Base-by-base conservation (phyloP, 2,888 invertebrate genomes). In the Xanthia icteritia region DNA sequence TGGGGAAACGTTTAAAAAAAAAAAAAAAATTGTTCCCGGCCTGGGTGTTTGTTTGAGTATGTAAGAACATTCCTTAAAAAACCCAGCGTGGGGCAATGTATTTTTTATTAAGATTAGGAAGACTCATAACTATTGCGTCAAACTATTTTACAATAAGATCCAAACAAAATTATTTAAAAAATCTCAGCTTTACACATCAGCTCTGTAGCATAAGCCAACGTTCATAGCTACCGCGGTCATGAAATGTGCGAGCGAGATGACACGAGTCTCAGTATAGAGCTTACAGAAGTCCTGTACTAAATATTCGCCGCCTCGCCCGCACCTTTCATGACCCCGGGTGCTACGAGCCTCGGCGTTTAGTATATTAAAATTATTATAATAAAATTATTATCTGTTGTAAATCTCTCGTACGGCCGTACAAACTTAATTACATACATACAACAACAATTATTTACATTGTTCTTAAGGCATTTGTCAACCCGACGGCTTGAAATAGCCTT, bases 401-500 rank as follows among this genome's bases (percentile, higher is more conserved):
- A 80, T 66, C 67, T 76, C 69, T 73, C 64, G 69, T 79, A 79
- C 79, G 39, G 70, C 39, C 69, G 77, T 76, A 81, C 79, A 84
- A 89, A 89, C 89, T 83, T 88, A 89, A 85, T 90, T 86, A 89
- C 85, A 87, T 83, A 79, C 79, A 89, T 89, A 88, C 87, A 84
- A 88, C 88, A 86, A 89, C 86, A 86, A 89, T 89, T 92, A 93
- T 93, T 89, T 93, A 93, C 93, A 93, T 89, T 83, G 87, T 86
- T 88, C 71, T 77, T 92, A 93, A 93, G 92, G 93, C 93, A 90
- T 91, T 89, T 86, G 76, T 82, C 81, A 72, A 83, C 65, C 82
- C 79, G 74, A 67, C 58, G 67, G 73, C 78, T 64, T 71, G 69
- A 42, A 66, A 64, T 63, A 65, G 79, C 82, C 73, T 73, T 66